phyloP scores from a whole-genome alignment of 2,797 vertebrate species.

The Sebastes itinus region DNA sequence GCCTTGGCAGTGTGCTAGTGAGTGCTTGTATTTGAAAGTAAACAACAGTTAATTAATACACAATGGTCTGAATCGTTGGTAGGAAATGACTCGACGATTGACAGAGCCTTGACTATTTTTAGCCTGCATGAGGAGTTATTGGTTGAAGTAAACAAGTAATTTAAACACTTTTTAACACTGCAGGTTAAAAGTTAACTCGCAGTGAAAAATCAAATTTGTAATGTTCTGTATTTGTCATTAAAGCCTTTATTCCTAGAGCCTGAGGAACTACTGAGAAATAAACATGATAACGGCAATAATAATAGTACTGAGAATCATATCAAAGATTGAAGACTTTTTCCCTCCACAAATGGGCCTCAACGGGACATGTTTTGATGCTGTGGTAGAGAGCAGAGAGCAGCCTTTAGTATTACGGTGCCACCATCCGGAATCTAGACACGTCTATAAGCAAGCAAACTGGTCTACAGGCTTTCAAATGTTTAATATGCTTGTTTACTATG shows the following conservation, averaged over 20 bases:
- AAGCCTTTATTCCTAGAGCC: not conserved
- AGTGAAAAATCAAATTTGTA: not conserved
- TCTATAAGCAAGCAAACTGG: not conserved
- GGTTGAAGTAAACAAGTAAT: not conserved
- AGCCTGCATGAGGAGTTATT: not conserved
- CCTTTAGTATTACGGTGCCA: not conserved
- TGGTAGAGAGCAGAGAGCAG: not conserved
- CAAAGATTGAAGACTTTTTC: not conserved
- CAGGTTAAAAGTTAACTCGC: not conserved
- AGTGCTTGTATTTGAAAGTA: constrained; percentile 44
- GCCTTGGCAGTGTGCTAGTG: constrained; percentile 15
- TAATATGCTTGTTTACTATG: not conserved
- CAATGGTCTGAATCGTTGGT: constrained; percentile 17
- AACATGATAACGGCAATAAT: not conserved
- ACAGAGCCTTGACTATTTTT: not conserved
- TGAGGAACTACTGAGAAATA: not conserved
- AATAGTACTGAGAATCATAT: not conserved
- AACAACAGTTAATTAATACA: constrained; percentile 58
- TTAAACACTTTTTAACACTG: not conserved
- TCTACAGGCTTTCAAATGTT: not conserved
- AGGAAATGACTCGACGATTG: not conserved
- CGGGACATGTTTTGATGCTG: not conserved
- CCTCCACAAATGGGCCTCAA: not conserved
- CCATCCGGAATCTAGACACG: not conserved
- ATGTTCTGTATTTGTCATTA: not conserved